Evolutionary conservation across 2,888 invertebrate genomes (phyloP), one percentile per base, ranked within the genome.

Genomic region (Thyatira batis): DNA sequence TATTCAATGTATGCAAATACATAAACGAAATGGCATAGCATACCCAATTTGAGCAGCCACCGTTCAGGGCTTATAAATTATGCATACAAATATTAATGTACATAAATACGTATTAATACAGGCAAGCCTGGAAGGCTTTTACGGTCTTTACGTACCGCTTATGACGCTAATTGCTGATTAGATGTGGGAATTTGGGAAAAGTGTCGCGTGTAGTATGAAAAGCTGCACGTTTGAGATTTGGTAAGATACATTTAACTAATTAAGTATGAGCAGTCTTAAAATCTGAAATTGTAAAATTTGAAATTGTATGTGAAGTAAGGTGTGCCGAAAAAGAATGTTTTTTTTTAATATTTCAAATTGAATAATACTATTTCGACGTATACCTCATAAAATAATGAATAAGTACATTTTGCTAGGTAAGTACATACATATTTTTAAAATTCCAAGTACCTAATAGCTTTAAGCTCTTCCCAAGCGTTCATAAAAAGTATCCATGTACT

Each of bases 101-200:
- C 60, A 65, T 67, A 75, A 73, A 77, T 71, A 69, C 51, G 53
- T 56, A 63, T 67, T 67, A 71, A 71, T 65, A 67, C 65, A 58
- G 51, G 61, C 52, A 39, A 13, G 48, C 39, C 51, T 39, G 55
- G 50, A 54, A 63, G 54, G 63, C 58, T 58, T 62, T 60, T 57
- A 63, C 63, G 58, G 69, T 67, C 68, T 66, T 70, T 68, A 66
- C 49, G 60, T 39, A 56, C 55, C 53, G 60, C 63, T 68, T 66
- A 68, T 59, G 62, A 53, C 53, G 64, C 65, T 73, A 73, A 77
- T 78, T 71, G 66, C 69, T 71, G 70, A 74, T 77, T 76, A 69
- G 67, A 54, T 62, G 51, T 51, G 70, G 71, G 66, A 71, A 62
- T 68, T 68, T 58, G 33, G 33, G 39, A 39, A 39, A 39, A 39